phyloP scores from a whole-genome alignment of 2,113 vertebrate species.

The Pogonocichla stellata region DNA sequence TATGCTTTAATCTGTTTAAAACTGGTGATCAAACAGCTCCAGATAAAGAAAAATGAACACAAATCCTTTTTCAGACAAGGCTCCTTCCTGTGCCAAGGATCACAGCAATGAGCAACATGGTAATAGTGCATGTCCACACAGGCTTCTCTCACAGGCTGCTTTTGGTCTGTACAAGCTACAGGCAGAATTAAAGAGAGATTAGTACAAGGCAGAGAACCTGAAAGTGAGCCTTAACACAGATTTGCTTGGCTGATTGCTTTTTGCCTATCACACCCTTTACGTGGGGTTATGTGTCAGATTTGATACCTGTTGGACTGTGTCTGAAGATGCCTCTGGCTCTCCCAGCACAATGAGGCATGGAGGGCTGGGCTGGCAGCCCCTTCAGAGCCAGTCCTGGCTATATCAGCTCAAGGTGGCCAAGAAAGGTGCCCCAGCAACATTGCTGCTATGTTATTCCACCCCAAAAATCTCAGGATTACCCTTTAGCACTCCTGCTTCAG shows the following conservation, averaged over 20 bases:
- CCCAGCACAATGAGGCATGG: accelerated
- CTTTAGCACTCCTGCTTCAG: background rate
- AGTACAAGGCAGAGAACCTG: background rate
- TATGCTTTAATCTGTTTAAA: background rate
- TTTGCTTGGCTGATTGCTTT: background rate
- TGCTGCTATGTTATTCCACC: background rate
- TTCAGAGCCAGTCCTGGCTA: background rate
- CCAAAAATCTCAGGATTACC: background rate
- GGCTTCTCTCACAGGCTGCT: background rate
- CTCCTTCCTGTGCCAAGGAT: background rate
- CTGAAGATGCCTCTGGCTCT: background rate
- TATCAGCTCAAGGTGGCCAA: background rate
- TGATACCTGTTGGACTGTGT: background rate
- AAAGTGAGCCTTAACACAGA: background rate
- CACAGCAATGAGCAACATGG: background rate
- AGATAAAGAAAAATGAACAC: background rate
- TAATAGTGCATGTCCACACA: background rate
- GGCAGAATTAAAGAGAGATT: background rate
- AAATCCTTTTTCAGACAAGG: background rate
- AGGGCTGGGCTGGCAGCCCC: background rate
- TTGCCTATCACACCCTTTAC: background rate
- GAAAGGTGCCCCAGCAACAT: accelerated
- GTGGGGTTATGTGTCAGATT: background rate
- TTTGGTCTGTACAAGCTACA: background rate
- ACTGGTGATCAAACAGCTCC: background rate